Percentiles rank a stretch among this genome's conserved stretches.
phyloP scores from a whole-genome alignment of 1,140 invertebrate species.

The Drosophila arawakana region DNA sequence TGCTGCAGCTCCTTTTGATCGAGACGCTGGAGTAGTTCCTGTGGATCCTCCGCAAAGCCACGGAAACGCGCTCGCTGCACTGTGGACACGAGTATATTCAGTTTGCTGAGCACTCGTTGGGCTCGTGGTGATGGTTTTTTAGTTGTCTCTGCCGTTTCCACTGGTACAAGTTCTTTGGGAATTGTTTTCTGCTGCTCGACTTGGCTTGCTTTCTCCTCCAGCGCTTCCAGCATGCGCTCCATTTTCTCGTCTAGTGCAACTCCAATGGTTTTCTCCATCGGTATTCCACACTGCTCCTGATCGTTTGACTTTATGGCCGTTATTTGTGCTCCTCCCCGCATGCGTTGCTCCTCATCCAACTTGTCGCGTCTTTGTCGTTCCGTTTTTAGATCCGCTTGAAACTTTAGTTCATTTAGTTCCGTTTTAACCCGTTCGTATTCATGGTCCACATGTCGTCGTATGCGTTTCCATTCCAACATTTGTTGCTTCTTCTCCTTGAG shows the following conservation, averaged over 20 bases:
- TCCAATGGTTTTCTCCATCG: conserved; percentile 1
- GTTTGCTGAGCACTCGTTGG: conserved; percentile 2
- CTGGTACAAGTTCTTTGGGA: neutral
- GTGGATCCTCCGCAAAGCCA: conserved; percentile 33
- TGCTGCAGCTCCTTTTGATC: neutral
- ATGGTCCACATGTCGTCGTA: conserved; percentile 16
- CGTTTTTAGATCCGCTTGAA: neutral
- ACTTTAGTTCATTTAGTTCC: conserved; percentile 27
- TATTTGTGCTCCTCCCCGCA: conserved; percentile 39
- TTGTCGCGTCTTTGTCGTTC: neutral
- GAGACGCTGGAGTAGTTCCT: neutral
- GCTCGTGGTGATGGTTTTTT: neutral
- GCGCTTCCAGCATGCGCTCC: conserved; percentile 10
- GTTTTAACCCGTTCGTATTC: conserved; percentile 11
- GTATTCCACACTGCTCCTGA: no score
- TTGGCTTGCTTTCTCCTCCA: conserved; percentile 8
- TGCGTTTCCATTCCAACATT: conserved; percentile 24
- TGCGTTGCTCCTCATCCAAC: neutral
- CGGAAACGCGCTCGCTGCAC: conserved; percentile 42
- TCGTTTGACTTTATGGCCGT: no score
- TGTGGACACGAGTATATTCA: conserved; percentile 23
- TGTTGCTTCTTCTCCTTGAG: conserved; percentile 13
- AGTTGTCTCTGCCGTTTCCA: neutral
- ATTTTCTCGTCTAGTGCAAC: conserved; percentile 32
- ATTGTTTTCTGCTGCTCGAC: neutral